phyloP scores from a whole-genome alignment of 2,797 vertebrate genomes.

The Holocentrus rufus region DNA sequence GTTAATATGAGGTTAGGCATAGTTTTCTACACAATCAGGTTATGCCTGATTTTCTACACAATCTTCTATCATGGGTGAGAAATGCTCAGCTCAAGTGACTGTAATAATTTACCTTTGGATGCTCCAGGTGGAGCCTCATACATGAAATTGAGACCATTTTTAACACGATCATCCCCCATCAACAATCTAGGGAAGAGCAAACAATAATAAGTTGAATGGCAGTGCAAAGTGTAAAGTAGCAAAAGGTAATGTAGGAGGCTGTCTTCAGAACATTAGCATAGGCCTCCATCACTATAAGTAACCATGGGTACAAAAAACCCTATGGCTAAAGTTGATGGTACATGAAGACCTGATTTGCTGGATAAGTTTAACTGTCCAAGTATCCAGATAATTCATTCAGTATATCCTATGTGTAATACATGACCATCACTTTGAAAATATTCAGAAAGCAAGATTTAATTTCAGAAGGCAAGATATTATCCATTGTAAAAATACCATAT shows the following conservation, averaged over 20 bases:
- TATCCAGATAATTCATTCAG: neutral
- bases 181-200: slow-evolving; percentile 84
- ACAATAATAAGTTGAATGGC: slow-evolving; percentile 17
- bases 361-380: no score
- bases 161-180: slow-evolving; percentile 98
- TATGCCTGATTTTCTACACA: neutral
- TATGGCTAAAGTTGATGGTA: neutral
- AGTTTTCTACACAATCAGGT: neutral
- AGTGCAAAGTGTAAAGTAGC: neutral
- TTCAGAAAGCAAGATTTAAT: neutral
- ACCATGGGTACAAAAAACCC: neutral
- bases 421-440: neutral
- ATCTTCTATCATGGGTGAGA: neutral
- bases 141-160: slow-evolving; percentile 99
- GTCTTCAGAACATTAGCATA: neutral
- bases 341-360: neutral
- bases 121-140: slow-evolving; percentile 98
- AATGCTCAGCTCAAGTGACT: neutral
- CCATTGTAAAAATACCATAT: neutral
- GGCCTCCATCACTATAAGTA: neutral
- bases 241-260: neutral
- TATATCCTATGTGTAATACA: neutral
- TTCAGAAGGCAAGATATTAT: no score
- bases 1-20: slow-evolving; percentile 9
- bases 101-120: slow-evolving; percentile 88